Evolutionary conservation across 2,113 vertebrate species (phyloP), one percentile per base, ranked within the genome.

Genomic region (Puffinus mauretanicus): DNA sequence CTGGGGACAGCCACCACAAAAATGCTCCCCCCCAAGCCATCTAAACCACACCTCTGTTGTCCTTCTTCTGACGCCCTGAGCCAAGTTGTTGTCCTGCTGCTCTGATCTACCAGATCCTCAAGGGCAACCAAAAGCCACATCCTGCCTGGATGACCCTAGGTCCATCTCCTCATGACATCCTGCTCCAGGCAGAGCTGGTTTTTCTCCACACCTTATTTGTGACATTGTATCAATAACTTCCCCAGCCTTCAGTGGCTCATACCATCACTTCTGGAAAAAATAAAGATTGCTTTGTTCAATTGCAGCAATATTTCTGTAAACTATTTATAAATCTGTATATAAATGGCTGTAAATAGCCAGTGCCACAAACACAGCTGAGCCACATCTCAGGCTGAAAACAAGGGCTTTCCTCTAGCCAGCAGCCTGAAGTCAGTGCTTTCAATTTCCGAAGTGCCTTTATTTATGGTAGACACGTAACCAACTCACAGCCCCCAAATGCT

Each of bases 301-400:
- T 64, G 69, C 65, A 81, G 65, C 1, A 6, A 54, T 86, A 91
- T 71, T 95, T 89, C 52, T 87, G 49, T 76, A 82, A 87, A 84
- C 86, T 87, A 92, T 92, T 94, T 94, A 76, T 93, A 89, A 85
- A 82, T 44, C 40, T n/a, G 32, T 72, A 64, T 57, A 80, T 89
- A 93, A 95, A 77, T 67, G 89, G 25, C 52, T 95, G 73, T 61
- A 89, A 95, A 93, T 46, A 95, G 54, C 40, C 90, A 69, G 34
- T 46, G 62, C 30, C 78, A 87, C 62, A 91, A 90, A 70, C 57
- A 82, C 81, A 91, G 91, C 89, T 90, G 87, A 82, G 87, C 44
- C 66, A 58, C 62, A 91, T 76, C 46, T 73, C 49, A 38, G 49
- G 13, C 47, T 93, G 78, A 76, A 82, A 94, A 90, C 52, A 72